These are phyloP conservation scores for Orgyia antiqua DNA, from an alignment of 2,888 invertebrate genomes.

Conservation along the genomic window DNA sequence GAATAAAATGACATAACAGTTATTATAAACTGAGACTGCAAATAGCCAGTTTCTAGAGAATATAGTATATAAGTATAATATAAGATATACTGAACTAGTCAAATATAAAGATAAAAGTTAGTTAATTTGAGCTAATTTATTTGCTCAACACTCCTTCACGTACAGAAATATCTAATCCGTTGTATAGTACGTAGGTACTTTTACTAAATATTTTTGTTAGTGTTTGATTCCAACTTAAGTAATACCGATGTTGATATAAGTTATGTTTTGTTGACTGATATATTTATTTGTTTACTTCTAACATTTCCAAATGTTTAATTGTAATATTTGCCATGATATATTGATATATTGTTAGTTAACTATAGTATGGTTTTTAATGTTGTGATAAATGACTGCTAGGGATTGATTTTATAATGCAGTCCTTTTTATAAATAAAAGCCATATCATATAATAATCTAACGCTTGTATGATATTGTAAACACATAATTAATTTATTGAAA, in stretches of 20 bases:
- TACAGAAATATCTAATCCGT: slow-evolving; percentile 23
- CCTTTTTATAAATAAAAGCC: slow-evolving; percentile 63
- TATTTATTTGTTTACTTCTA: slow-evolving; percentile 15
- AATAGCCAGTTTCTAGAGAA: slow-evolving; percentile 66
- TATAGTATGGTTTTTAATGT: slow-evolving; percentile 18
- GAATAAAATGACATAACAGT: slow-evolving; percentile 33
- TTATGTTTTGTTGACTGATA: slow-evolving; percentile 22
- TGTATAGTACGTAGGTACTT: background rate
- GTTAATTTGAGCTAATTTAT: slow-evolving; percentile 51
- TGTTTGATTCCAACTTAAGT: slow-evolving; percentile 15
- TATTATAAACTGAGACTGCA: slow-evolving; percentile 57
- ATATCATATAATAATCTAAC: slow-evolving; percentile 72
- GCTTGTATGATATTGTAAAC: slow-evolving; percentile 76
- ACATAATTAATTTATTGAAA: slow-evolving; percentile 71
- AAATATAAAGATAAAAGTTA: slow-evolving; percentile 43
- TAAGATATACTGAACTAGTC: slow-evolving; percentile 70
- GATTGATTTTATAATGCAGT: slow-evolving; percentile 55
- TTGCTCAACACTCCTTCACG: slow-evolving; percentile 46
- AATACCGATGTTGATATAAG: slow-evolving; percentile 10
- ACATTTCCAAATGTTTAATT: slow-evolving; percentile 11
- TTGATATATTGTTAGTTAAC: slow-evolving; percentile 10
- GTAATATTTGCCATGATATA: slow-evolving; percentile 4
- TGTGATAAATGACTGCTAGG: slow-evolving; percentile 54
- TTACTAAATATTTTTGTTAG: background rate
- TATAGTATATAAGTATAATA: slow-evolving; percentile 49